Percentiles rank a stretch among this genome's conserved stretches.
Evolutionary conservation across 2,888 invertebrate species (phyloP).

Genomic region (Cantharis rustica): DNA sequence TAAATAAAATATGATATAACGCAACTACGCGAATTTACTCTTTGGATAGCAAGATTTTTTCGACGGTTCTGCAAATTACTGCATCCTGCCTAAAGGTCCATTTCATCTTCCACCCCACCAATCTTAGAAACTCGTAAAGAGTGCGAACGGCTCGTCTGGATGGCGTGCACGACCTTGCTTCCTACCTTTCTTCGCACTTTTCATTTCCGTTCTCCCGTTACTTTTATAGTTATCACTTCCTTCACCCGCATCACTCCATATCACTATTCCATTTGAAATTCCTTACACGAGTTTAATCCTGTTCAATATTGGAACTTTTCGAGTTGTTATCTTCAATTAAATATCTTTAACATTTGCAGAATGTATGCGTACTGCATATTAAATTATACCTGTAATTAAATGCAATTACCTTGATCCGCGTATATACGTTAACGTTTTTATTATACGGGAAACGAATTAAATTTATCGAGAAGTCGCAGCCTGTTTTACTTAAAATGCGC

Average conservation of each 20-base stretch:
- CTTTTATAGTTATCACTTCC: conserved; percentile 55
- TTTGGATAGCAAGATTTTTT: conserved; percentile 26
- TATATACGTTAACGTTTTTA: neutral
- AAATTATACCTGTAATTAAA: neutral
- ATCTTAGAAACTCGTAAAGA: conserved; percentile 44
- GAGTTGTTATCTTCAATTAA: conserved; percentile 26
- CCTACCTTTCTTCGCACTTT: conserved; percentile 53
- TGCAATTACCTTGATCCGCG: neutral
- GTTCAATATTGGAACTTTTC: conserved; percentile 26
- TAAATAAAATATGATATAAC: conserved; percentile 9
- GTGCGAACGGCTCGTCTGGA: conserved; percentile 49
- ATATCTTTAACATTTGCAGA: conserved; percentile 12
- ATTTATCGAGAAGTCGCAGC: neutral
- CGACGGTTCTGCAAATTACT: conserved; percentile 31
- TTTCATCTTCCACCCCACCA: conserved; percentile 42
- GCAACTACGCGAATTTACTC: conserved; percentile 11
- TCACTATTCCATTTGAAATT: conserved; percentile 41
- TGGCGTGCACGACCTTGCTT: conserved; percentile 52
- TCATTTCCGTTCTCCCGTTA: conserved; percentile 53
- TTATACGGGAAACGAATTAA: neutral
- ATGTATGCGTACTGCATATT: neutral
- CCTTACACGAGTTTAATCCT: conserved; percentile 46
- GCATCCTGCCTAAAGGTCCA: conserved; percentile 34
- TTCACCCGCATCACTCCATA: conserved; percentile 42
- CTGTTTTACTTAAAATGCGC: neutral